Evolutionary conservation across 2,888 invertebrate genomes (phyloP).

Genomic region (Plagiodera versicolora): DNA sequence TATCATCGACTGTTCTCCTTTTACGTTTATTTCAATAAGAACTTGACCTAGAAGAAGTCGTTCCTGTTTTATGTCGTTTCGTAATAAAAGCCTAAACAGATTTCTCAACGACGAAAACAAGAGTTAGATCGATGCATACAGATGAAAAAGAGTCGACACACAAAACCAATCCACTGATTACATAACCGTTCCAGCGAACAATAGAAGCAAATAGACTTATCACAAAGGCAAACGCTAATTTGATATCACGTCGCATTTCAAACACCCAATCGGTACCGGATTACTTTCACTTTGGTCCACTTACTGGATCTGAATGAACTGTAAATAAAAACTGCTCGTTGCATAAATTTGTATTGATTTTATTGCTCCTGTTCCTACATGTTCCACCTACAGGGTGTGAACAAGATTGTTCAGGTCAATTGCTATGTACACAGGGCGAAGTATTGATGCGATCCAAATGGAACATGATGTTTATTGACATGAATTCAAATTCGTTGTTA

Average conservation of each 20-base stretch:
- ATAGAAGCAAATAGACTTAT: conserved; percentile 9
- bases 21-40: not conserved
- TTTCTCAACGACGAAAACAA: not conserved
- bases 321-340: conserved; percentile 9
- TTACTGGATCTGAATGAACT: conserved; percentile 8
- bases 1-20: not conserved
- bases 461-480: too few species aligned
- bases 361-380: not conserved
- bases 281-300: conserved; percentile 15
- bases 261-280: conserved; percentile 3
- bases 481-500: too few species aligned
- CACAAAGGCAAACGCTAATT: conserved; percentile 1
- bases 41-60: too few species aligned
- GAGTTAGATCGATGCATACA: not conserved
- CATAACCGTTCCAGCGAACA: conserved; percentile 1
- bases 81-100: not conserved
- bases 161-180: conserved; percentile 3
- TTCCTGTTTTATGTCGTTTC: not conserved
- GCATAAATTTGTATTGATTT: not conserved
- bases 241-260: conserved; percentile 5
- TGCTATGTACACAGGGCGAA: too few species aligned
- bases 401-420: too few species aligned
- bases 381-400: not conserved
- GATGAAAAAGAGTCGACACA: not conserved
- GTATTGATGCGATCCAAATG: too few species aligned